These are phyloP conservation scores for Nerophis lumbriciformis DNA, from an alignment of 2,113 vertebrate genomes.

Conservation along the genomic window DNA sequence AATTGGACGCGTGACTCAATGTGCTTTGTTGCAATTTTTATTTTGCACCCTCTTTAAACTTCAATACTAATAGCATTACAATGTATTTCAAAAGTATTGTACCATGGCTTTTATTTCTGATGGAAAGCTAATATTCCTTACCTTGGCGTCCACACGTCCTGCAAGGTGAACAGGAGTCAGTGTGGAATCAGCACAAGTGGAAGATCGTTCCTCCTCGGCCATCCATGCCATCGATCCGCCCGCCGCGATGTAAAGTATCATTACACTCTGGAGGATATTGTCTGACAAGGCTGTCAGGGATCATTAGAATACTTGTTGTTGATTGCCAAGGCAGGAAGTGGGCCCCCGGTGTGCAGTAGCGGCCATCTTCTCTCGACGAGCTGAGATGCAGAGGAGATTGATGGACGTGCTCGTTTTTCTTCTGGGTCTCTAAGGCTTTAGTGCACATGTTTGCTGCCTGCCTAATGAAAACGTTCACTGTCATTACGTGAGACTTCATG, in stretches of 20 bases:
- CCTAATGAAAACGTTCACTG: no score
- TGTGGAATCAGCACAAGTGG: slow-evolving; percentile 17
- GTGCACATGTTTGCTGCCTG: no score
- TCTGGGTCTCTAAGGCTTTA: slow-evolving; percentile 10
- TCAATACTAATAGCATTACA: no score
- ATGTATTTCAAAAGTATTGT: no score
- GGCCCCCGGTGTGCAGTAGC: slow-evolving; percentile 45
- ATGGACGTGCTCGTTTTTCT: slow-evolving; percentile 27
- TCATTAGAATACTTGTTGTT: slow-evolving; percentile 69
- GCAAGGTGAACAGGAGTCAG: slow-evolving; percentile 21
- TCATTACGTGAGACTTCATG: no score
- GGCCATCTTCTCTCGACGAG: slow-evolving; percentile 20
- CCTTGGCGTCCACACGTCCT: neutral
- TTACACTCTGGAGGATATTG: slow-evolving; percentile 67
- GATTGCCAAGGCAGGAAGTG: slow-evolving; percentile 43
- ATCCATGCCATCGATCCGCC: slow-evolving; percentile 66
- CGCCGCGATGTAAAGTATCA: slow-evolving; percentile 70
- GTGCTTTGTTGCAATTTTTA: no score
- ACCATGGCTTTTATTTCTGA: no score
- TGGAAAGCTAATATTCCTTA: no score
- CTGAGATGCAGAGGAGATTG: slow-evolving; percentile 17
- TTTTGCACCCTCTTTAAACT: no score
- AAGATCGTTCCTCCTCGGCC: slow-evolving; percentile 34
- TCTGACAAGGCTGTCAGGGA: slow-evolving; percentile 67
- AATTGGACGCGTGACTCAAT: no score